Base-by-base conservation (phyloP, 2,888 invertebrate species). In the Agrotis clavis region DNA sequence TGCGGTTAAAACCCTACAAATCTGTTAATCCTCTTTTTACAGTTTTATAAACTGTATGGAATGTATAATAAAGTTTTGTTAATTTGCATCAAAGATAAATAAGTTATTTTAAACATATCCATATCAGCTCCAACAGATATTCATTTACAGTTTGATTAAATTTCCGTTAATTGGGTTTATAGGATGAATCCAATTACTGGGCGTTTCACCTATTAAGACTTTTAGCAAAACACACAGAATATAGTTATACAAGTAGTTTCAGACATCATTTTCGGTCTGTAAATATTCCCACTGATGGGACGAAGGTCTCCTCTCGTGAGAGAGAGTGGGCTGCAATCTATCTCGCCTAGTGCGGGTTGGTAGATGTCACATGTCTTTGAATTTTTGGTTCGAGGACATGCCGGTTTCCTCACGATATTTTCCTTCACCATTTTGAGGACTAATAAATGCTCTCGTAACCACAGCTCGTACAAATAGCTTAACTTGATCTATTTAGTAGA, bases 21-120 rank as follows among this genome's bases (percentile, higher is more conserved):
- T n/a, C n/a, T 50, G 16, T 41, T 16, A 25, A 51, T 1, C 19
- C 6, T 14, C 14, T 30, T 14, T 35, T 16, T 41, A 41, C 18
- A 50, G 4, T 60, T 48, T 47, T 21, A 21, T 69, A 35, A 59
- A 14, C 16, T 25, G 16, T n/a, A 21, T 2, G 19, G 18, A 14
- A 41, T 51, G 1, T 19, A 4, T 11, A 30, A 30, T 50, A 51
- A 14, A 47, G 16, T 25, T 16, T 4, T 13, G 21, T 61, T 47
- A 35, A 54, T 56, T 61, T 51, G 6, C 25, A 57, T 45, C 41
- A 45, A 56, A 61, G 47, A 21, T 54, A 45, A 63, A 70, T 48
- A 45, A 68, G 7, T 48, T 63, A 66, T 53, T 74, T 57, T 41
- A 59, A 78, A 63, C 59, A 53, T 47, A 77, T 70, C 56, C 25